phyloP scores from a whole-genome alignment of 2,888 invertebrate species.

The Melanostoma scalare region DNA sequence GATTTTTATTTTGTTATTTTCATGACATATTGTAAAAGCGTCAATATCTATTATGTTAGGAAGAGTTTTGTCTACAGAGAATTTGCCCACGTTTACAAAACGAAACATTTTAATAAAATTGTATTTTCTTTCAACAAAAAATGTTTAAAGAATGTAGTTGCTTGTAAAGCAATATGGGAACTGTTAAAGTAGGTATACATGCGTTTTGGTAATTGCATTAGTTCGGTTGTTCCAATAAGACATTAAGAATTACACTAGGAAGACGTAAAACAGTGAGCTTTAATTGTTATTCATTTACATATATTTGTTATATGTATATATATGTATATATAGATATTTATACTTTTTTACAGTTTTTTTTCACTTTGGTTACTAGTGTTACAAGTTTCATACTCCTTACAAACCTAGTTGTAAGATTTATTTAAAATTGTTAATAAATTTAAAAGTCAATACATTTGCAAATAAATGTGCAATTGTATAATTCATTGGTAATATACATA shows the following conservation, averaged over 20 bases:
- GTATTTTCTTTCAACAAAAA: constrained; percentile 10
- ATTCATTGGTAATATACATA: constrained; percentile 45
- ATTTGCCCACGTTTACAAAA: constrained; percentile 55
- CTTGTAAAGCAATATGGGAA: constrained; percentile 28
- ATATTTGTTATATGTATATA: too few species aligned
- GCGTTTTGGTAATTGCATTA: constrained; percentile 33
- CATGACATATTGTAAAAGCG: constrained; percentile 50
- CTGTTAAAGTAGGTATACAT: constrained; percentile 28
- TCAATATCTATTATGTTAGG: constrained; percentile 49
- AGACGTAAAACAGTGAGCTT: constrained; percentile 72
- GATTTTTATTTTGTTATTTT: constrained; percentile 19
- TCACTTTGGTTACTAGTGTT: constrained; percentile 31
- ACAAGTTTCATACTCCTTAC: constrained; percentile 48
- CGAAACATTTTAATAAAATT: constrained; percentile 13
- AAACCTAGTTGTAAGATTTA: constrained; percentile 41
- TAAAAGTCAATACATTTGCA: constrained; percentile 62
- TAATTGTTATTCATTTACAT: constrained; percentile 13
- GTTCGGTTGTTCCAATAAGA: constrained; percentile 66
- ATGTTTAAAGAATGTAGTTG: constrained; percentile 1
- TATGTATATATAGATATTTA: constrained; percentile 5
- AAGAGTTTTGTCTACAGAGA: constrained; percentile 39
- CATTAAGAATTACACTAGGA: constrained; percentile 68
- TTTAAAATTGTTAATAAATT: constrained; percentile 55
- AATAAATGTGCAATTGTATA: constrained; percentile 72
- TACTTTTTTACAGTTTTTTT: constrained; percentile 38